These are phyloP conservation scores for Hylaeus anthracinus DNA, from an alignment of 1,140 invertebrate species.

Conservation along the genomic window DNA sequence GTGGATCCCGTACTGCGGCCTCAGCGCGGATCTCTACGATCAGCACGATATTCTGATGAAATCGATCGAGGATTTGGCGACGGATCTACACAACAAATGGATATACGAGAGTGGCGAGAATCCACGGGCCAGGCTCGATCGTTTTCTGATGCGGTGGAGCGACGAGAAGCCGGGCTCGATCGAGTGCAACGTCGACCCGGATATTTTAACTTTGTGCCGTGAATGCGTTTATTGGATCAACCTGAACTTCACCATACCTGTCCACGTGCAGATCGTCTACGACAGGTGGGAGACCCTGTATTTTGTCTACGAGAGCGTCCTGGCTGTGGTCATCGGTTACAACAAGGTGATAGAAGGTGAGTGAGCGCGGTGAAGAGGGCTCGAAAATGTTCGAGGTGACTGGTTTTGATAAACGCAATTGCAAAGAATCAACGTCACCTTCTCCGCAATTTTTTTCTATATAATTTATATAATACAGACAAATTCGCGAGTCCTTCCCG, in stretches of 20 bases:
- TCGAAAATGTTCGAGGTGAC: no score
- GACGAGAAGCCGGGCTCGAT: slow-evolving; percentile 83
- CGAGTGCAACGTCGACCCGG: slow-evolving; percentile 89
- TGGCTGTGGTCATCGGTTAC: slow-evolving; percentile 89
- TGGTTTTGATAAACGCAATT: no score
- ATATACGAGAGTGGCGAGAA: slow-evolving; percentile 82
- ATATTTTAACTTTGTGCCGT: slow-evolving; percentile 83
- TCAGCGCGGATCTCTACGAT: slow-evolving; percentile 85
- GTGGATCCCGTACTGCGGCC: slow-evolving; percentile 87
- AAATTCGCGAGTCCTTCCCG: no score
- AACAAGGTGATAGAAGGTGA: slow-evolving; percentile 87
- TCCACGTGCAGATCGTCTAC: slow-evolving; percentile 83
- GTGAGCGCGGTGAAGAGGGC: background rate
- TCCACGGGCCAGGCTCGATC: slow-evolving; percentile 84
- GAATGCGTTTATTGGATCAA: slow-evolving; percentile 87
- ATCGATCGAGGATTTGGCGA: slow-evolving; percentile 85
- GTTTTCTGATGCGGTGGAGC: slow-evolving; percentile 87
- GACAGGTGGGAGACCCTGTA: slow-evolving; percentile 84
- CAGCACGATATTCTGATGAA: slow-evolving; percentile 85
- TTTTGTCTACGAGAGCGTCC: slow-evolving; percentile 87
- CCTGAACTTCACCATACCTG: slow-evolving; percentile 85
- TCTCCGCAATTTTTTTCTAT: no score
- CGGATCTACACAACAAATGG: slow-evolving; percentile 86
- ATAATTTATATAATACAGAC: no score
- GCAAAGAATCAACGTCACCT: no score